Base-by-base conservation (phyloP, 2,113 vertebrate species). In the Triplophysa siluroides region DNA sequence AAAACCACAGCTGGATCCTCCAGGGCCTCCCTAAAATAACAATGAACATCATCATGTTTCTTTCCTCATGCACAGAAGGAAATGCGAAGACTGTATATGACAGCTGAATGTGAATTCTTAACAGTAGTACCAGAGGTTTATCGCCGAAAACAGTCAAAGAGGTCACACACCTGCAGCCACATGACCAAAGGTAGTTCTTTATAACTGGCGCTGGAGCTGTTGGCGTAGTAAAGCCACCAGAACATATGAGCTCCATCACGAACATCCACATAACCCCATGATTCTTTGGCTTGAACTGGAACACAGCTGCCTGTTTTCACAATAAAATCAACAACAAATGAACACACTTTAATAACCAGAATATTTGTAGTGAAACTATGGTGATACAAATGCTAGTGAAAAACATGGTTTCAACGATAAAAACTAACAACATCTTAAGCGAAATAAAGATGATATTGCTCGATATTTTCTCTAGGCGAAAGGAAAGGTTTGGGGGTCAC, bases 211-310 rank as follows among this genome's bases (percentile, higher is more conserved):
- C 89, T 78, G 24, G 87, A 88, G 73, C 81, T 91, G 62, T 93
- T 90, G 2, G 95, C 92, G 45, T 95, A 94, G 78, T 98, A 98
- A 2, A 99, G 94, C 97, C 97, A 99, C 96, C 97, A 99, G 89
- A 98, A 99, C 94, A 99, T 96, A 90, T 95, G 92, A 2, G 96
- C 97, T 60, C 96, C 93, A 38, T 88, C 89, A 5, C 96, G 93
- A 47, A 99, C 94, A 0, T 95, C 87, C 82, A 97, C 94, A 45
- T 99, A 99, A 16, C 83, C 89, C 97, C 97, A 99, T 0, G 70
- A 74, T 73, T 98, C 95, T 54, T 90, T 91, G 0, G 72, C 68
- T 0, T 70, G 14, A 33, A 77, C 60, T 1, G 88, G 78, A 70
- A 56, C 16, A 56, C 69, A 26, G 8, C 78, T 54, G 12, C 88